Evolutionary conservation across 2,113 vertebrate species (phyloP), one percentile per base, ranked within the genome.

Genomic region (Oxyruncus cristatus): DNA sequence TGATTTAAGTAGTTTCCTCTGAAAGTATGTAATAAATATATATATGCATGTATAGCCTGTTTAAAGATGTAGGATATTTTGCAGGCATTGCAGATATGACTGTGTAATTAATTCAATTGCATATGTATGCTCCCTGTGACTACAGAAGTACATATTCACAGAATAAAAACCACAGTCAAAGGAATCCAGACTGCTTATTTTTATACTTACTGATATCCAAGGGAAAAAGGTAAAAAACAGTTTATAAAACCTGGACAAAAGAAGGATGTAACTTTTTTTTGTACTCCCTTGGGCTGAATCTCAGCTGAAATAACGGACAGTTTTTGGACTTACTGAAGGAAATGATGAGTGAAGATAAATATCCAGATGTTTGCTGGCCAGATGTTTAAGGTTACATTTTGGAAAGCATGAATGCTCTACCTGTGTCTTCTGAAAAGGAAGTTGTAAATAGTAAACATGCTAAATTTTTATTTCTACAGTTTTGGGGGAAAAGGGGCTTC

Each of bases 281-380:
- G 11, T 95, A 94, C 41, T 98, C 98, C 95, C 97, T 94, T 95
- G 97, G 98, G 98, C 58, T 81, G 61, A 94, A 95, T 97, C 89
- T 97, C 93, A 88, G 97, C 97, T 98, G 97, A 98, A 98, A 98
- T 97, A 97, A 98, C 96, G 97, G 97, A 98, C 98, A 98, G 98
- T 96, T 97, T 97, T 97, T 97, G 96, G 97, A 97, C 96, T 97
- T 97, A 95, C 93, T 65, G 94, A 98, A 98, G 98, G 98, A 99
- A 99, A 98, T 97, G 97, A 98, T 98, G 98, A 98, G 97, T 98
- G 97, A 95, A 96, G 97, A 98, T 98, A 97, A 98, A 97, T 97
- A 97, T 98, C 98, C 98, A 99, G 98, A 98, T 98, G 98, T 97
- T 97, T 96, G 80, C 97, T 93, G 88, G 95, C 97, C 98, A 99